Conservation (phyloP, 2,888 invertebrate species). For the Lymantria dispar region DNA sequence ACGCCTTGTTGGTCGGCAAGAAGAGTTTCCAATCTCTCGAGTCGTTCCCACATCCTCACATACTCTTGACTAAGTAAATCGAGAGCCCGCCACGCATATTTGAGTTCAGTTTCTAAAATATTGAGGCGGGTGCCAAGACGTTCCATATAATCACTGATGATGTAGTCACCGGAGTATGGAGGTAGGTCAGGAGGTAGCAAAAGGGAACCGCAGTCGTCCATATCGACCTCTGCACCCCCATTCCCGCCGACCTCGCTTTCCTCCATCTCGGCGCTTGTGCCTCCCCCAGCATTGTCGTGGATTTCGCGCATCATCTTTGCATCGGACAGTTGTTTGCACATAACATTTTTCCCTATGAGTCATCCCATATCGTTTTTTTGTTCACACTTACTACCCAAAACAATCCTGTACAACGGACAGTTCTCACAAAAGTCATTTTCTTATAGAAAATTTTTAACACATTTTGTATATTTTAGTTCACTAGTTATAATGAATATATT, state of each 20-base stretch:
- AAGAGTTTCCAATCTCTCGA: slow-evolving; percentile 93
- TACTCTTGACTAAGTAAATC: slow-evolving; percentile 95
- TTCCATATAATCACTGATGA: slow-evolving; percentile 95
- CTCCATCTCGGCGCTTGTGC: slow-evolving; percentile 78
- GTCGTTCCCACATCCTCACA: slow-evolving; percentile 95
- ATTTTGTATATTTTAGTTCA: slow-evolving; percentile 52
- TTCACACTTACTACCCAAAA: slow-evolving; percentile 67
- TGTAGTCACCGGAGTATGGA: slow-evolving; percentile 86
- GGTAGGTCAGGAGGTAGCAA: slow-evolving; percentile 77
- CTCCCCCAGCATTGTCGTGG: slow-evolving; percentile 77
- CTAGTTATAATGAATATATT: slow-evolving; percentile 40
- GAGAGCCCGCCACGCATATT: slow-evolving; percentile 95
- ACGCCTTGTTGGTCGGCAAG: slow-evolving; percentile 95
- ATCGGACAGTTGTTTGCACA: slow-evolving; percentile 66
- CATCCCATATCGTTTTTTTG: slow-evolving; percentile 80
- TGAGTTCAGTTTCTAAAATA: slow-evolving; percentile 94
- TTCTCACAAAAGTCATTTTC: slow-evolving; percentile 62
- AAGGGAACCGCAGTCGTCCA: slow-evolving; percentile 81
- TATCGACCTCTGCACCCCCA: slow-evolving; percentile 80
- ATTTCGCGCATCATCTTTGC: slow-evolving; percentile 81
- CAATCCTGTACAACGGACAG: slow-evolving; percentile 49
- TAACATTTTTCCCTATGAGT: slow-evolving; percentile 79
- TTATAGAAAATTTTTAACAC: slow-evolving; percentile 50
- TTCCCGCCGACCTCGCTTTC: slow-evolving; percentile 80
- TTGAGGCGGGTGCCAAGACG: slow-evolving; percentile 92